Percentiles rank a stretch among this genome's conserved stretches.
These are phyloP conservation scores for Zosterops lateralis DNA, from an alignment of 2,113 vertebrate species.

Conservation along the genomic window DNA sequence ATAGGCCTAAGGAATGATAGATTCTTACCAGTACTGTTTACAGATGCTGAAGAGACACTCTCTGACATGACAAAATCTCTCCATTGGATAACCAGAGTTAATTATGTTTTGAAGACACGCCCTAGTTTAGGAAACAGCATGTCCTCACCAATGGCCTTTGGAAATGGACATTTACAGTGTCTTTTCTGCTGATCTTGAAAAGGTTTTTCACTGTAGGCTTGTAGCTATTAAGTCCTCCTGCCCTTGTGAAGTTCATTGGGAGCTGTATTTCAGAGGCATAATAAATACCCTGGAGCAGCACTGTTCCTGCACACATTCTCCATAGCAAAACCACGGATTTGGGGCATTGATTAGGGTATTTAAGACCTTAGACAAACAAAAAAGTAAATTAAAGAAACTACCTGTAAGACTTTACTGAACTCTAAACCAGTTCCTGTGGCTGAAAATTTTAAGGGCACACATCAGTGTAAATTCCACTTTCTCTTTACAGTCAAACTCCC, in stretches of 20 bases:
- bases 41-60: background rate
- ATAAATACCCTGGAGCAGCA: background rate
- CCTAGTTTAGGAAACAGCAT: background rate
- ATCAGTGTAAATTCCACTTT: background rate
- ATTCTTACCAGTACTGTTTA: background rate
- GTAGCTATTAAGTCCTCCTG: background rate
- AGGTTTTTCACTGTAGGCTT: background rate
- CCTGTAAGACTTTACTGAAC: background rate
- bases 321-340: background rate
- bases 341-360: background rate
- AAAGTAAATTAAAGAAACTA: background rate
- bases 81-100: background rate
- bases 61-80: background rate
- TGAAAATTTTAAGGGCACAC: background rate
- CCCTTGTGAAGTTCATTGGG: background rate
- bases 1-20: background rate
- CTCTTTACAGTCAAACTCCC: background rate
- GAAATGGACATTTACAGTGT: background rate
- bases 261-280: background rate
- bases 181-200: background rate
- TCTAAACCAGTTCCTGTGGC: background rate
- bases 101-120: fast-evolving
- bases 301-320: fast-evolving
- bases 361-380: background rate
- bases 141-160: background rate